Evolutionary conservation across 2,888 invertebrate genomes (phyloP), one percentile per base, ranked within the genome.

Genomic region (Erebia epiphron): DNA sequence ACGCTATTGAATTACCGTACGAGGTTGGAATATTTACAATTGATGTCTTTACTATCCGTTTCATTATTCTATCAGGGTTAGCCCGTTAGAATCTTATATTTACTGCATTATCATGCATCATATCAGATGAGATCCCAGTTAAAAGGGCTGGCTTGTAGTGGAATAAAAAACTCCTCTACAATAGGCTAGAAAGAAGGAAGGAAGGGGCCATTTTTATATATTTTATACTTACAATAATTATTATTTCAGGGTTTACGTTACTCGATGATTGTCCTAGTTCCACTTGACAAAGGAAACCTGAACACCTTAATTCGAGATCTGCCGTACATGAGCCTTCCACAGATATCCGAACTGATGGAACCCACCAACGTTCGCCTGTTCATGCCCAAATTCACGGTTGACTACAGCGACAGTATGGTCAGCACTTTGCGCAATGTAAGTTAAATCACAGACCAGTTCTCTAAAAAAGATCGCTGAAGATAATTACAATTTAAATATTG

Each of bases 1-100:
- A 95, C 79, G 95, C 95, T 54, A 78, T 96, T 13, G 95, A 96
- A 81, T 80, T 96, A 68, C 96, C 95, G 0, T 96, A 96, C 81
- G 86, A 94, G 89, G 96, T 96, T 83, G 79, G 83, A 73, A 67
- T 14, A 63, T 52, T 58, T 46, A 18, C 7, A 3, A 18, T 14
- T 26, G 26, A 26, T 26, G 26, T 26, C 1, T 26, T 26, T 4
- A 26, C 2, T 26, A 3, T 26, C 26, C 26, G 2, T 26, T 26
- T 21, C 2, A 21, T 21, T 21, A 2, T n/a, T n/a, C n/a, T n/a
- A n/a, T n/a, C n/a, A n/a, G n/a, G n/a, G n/a, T n/a, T n/a, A n/a
- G n/a, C n/a, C n/a, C n/a, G n/a, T n/a, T n/a, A n/a, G n/a, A 1
- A 35, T 35, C 35, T 35, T 7, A 35, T 1, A n/a, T n/a, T n/a